A percentile compares a stretch with the other conserved stretches of the same genome.
These are phyloP conservation scores for Halyomorpha halys DNA, from an alignment of 1,140 invertebrate genomes.

Conservation along the genomic window DNA sequence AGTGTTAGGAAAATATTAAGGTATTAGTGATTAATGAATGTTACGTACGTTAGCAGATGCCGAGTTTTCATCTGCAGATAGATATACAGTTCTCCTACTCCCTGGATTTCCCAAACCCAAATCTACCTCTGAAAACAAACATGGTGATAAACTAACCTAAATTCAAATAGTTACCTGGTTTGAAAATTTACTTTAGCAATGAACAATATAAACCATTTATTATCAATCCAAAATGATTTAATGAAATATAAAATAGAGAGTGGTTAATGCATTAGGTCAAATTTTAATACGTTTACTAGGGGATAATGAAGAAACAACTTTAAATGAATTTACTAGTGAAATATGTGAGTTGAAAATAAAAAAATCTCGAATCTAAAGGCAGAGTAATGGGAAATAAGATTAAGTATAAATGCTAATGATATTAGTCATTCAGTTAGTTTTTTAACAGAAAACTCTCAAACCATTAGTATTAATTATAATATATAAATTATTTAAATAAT, in stretches of 20 bases:
- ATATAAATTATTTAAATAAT: too few relatives aligned
- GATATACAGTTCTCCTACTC: slow-evolving; percentile 67
- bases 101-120: slow-evolving; percentile 58
- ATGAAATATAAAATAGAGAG: not conserved
- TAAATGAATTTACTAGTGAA: too few relatives aligned
- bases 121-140: not conserved
- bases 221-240: not conserved
- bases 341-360: too few relatives aligned
- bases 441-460: too few relatives aligned
- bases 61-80: slow-evolving; percentile 56
- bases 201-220: not conserved
- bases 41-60: slow-evolving; percentile 30
- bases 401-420: too few relatives aligned
- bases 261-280: not conserved
- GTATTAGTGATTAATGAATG: slow-evolving; percentile 2
- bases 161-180: slow-evolving; percentile 4
- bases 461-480: too few relatives aligned
- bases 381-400: too few relatives aligned
- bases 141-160: slow-evolving; percentile 5
- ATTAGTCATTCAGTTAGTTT: too few relatives aligned
- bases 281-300: not conserved
- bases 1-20: not conserved
- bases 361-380: too few relatives aligned
- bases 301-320: too few relatives aligned
- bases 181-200: not conserved